phyloP scores from a whole-genome alignment of 2,888 invertebrate genomes.

The Caenorhabditis afra region DNA sequence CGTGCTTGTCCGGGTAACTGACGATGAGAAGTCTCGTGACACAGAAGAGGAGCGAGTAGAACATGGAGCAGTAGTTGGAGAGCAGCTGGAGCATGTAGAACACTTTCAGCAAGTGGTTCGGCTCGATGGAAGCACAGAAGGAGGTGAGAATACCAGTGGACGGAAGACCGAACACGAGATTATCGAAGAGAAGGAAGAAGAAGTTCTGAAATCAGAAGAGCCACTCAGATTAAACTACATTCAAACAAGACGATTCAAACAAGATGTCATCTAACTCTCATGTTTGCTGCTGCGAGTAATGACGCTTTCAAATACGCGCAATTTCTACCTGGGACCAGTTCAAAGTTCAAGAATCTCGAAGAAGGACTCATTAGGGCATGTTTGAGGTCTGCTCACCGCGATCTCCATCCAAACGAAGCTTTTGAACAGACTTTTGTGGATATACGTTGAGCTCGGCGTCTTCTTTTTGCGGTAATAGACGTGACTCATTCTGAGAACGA shows the following conservation, averaged over 20 bases:
- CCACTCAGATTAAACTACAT: not conserved
- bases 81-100: slow-evolving; percentile 5
- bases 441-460: not conserved
- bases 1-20: slow-evolving; percentile 3
- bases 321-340: too few relatives aligned
- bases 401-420: slow-evolving; percentile 7
- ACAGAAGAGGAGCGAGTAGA: slow-evolving; percentile 12
- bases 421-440: slow-evolving; percentile 3
- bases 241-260: too few relatives aligned
- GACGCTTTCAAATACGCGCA: too few relatives aligned
- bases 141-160: slow-evolving; percentile 23
- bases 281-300: too few relatives aligned
- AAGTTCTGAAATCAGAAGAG: slow-evolving; percentile 21
- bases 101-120: slow-evolving; percentile 4
- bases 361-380: too few relatives aligned
- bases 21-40: slow-evolving; percentile 11
- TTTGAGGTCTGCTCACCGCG: not conserved
- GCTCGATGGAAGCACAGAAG: not conserved
- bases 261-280: not conserved
- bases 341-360: too few relatives aligned
- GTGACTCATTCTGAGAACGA: not conserved
- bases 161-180: slow-evolving; percentile 7
- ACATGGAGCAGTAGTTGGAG: slow-evolving; percentile 24
- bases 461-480: not conserved
- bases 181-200: slow-evolving; percentile 13